These are phyloP conservation scores for Tiliacea aurago DNA, from an alignment of 2,888 invertebrate genomes.

Conservation along the genomic window DNA sequence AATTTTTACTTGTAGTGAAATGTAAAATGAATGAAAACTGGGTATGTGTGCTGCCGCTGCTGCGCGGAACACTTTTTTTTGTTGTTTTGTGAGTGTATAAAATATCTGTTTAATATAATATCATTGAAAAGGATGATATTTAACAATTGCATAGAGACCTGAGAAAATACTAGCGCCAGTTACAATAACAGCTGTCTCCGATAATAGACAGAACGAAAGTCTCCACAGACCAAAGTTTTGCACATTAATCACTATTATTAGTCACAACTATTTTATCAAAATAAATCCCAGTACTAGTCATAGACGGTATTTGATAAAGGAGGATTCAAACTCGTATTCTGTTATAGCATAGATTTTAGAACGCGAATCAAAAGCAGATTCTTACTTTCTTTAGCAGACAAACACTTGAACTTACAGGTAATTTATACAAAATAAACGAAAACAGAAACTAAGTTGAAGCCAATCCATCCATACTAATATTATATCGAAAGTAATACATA, in stretches of 20 bases:
- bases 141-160: background rate
- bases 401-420: conserved; percentile 1
- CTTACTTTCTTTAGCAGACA: background rate
- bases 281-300: background rate
- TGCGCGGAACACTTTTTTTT: too few species aligned
- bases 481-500: background rate
- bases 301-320: background rate
- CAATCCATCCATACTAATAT: conserved; percentile 1
- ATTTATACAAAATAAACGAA: background rate
- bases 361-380: conserved; percentile 4
- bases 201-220: background rate
- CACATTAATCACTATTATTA: background rate
- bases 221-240: conserved; percentile 4
- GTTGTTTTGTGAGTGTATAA: too few species aligned
- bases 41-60: too few species aligned
- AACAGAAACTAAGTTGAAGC: background rate
- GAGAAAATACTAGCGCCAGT: background rate
- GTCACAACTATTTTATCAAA: background rate
- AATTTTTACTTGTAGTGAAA: too few species aligned
- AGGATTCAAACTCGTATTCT: background rate
- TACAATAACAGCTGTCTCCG: background rate
- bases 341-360: background rate
- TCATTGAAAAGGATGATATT: background rate
- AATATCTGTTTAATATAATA: too few species aligned
- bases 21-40: too few species aligned